Base-by-base conservation (phyloP, 2,113 vertebrate species). In the Limanda limanda region DNA sequence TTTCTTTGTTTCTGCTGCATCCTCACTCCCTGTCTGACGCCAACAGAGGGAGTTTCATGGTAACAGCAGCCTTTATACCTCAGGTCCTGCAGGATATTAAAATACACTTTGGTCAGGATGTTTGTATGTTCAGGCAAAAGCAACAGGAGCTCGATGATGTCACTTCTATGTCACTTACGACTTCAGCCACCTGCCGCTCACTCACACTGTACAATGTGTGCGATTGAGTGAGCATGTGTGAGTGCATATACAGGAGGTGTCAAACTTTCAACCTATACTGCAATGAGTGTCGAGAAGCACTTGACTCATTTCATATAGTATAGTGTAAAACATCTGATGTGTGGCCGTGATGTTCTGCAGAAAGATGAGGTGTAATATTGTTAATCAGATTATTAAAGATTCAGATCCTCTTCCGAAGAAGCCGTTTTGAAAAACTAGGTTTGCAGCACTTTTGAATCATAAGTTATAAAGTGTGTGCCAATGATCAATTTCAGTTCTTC, bases 251-350 rank as follows among this genome's bases (percentile, higher is more conserved):
- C 10, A 78, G 65, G 81, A 67, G 66, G 84, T 75, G 86, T 74
- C 71, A 81, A 87, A 82, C 76, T 73, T 51, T 63, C 62, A 79
- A 51, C 72, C 66, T 85, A 78, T 75, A 83, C 48, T 79, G 45
- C 4, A 4, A 60, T 66, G 54, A 77, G 68, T 80, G 70, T 73
- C 60, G 69, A 67, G 59, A 54, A 42, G 62, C 47, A 23, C 37
- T 45, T 60, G 71, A 59, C 73, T 60, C 68, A 58, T 69, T 37
- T 71, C 37, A 35, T 85, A 80, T 58, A 64, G 54, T 61, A 45
- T 4, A 2, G 71, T 78, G 76, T 69, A 48, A 79, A 76, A 68
- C 25, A 78, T 61, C 69, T 67, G 67, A 64, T 58, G 51, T 12
- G 23, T 23, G 31, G 80, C 64, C 2, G 42, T 27, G 18, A 40